Evolutionary conservation across 2,888 invertebrate species (phyloP).

Genomic region (Nemotelus pantherinus): DNA sequence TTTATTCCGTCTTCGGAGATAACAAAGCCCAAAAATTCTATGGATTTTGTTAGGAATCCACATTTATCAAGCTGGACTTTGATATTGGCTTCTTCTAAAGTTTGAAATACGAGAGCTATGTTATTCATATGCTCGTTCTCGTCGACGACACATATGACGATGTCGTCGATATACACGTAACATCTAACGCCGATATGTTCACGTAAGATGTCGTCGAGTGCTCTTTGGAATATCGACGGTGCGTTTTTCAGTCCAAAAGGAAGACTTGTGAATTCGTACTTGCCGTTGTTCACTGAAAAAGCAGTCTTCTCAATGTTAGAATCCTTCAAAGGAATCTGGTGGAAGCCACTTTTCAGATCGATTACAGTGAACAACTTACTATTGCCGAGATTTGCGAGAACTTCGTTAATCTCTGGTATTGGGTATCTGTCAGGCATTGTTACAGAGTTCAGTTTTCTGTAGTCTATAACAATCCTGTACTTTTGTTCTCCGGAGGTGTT

Average conservation of each 20-base stretch:
- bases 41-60: slow-evolving; percentile 54
- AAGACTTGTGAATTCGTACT: slow-evolving; percentile 25
- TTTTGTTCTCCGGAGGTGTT: slow-evolving; percentile 7
- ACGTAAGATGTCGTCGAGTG: slow-evolving; percentile 9
- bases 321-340: not conserved
- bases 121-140: slow-evolving; percentile 4
- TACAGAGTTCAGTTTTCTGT: slow-evolving; percentile 29
- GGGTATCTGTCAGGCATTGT: slow-evolving; percentile 13
- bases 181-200: slow-evolving; percentile 15
- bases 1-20: slow-evolving; percentile 52
- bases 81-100: slow-evolving; percentile 50
- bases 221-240: slow-evolving; percentile 21
- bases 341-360: slow-evolving; percentile 27
- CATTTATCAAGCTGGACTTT: slow-evolving; percentile 55
- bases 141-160: slow-evolving; percentile 1
- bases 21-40: slow-evolving; percentile 58
- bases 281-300: slow-evolving; percentile 31
- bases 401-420: slow-evolving; percentile 32
- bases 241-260: slow-evolving; percentile 20
- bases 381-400: slow-evolving; percentile 33
- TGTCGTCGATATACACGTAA: slow-evolving; percentile 22
- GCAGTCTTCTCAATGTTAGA: slow-evolving; percentile 32
- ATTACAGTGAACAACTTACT: slow-evolving; percentile 11
- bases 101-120: slow-evolving; percentile 42
- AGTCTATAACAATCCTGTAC: slow-evolving; percentile 11